Base-by-base conservation (phyloP, 1,140 invertebrate genomes). In the Eupristina koningsbergeri region DNA sequence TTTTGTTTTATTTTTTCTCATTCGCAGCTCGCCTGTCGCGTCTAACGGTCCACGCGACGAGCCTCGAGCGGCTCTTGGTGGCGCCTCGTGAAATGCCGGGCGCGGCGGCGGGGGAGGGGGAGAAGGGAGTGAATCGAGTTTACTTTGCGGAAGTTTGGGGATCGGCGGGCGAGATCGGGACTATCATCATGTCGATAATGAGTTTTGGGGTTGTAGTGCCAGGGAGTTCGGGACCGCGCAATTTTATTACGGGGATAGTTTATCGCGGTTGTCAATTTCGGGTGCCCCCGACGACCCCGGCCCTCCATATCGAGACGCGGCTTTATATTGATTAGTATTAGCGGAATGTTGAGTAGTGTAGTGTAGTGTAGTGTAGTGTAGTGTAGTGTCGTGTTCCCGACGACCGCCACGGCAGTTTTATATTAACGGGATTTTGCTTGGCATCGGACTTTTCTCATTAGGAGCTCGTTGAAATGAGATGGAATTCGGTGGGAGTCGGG, bases 311-410 rank as follows among this genome's bases (percentile, higher is more conserved):
- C 11, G 9, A 5, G 3, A 39, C 34, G 64, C 34, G 3, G 29
- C 34, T 71, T 71, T 71, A 71, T n/a, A 71, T 71, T 22, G 36
- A 71, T 71, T 41, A 7, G 36, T 41, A n/a, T 71, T 41, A 71
- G 22, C 11, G 36, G 36, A 41, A 41, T 71, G 67, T 9, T 36
- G n/a, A n/a, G n/a, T n/a, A n/a, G n/a, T n/a, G n/a, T n/a, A n/a
- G n/a, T n/a, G n/a, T n/a, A n/a, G n/a, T n/a, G n/a, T n/a, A n/a
- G n/a, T n/a, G n/a, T n/a, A n/a, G n/a, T n/a, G n/a, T n/a, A n/a
- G n/a, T n/a, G 34, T 69, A 53, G 41, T 45, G 6, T 45, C 41
- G 41, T 45, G 6, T 45, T 13, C n/a, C n/a, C n/a, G n/a, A n/a
- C n/a, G n/a, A n/a, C n/a, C n/a, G n/a, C n/a, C n/a, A n/a, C 47